These are phyloP conservation scores for Paramuricea clavata DNA, from an alignment of 92 coral and sea anemone species.

Conservation along the genomic window DNA sequence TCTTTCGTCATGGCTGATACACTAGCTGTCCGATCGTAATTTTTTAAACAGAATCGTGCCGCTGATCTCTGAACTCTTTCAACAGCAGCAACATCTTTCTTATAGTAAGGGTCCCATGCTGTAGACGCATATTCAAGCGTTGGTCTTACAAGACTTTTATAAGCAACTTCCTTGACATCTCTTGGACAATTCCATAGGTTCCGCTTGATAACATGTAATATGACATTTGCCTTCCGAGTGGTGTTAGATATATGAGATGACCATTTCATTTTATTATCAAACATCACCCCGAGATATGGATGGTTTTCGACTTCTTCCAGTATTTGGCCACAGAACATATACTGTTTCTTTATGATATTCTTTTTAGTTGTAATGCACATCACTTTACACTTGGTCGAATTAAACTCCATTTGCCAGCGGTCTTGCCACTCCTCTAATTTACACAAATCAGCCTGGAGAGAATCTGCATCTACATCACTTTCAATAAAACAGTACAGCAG, in stretches of 20 bases:
- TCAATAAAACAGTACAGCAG: conserved; percentile 17
- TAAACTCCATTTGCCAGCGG: conserved; percentile 33
- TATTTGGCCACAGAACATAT: conserved; percentile 31
- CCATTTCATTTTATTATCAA: too few species aligned
- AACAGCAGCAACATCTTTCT: conserved; percentile 34
- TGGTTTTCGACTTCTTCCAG: conserved; percentile 53
- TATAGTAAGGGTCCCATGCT: conserved; percentile 47
- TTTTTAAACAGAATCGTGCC: conserved; percentile 4
- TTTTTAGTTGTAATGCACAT: conserved; percentile 38
- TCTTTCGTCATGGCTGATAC: too few species aligned
- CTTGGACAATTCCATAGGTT: conserved; percentile 46
- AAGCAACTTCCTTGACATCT: conserved; percentile 49
- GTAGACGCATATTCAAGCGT: conserved; percentile 51
- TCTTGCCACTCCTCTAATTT: conserved; percentile 22
- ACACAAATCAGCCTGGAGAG: conserved; percentile 22
- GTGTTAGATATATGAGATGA: conserved; percentile 46
- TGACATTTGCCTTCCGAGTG: conserved; percentile 40
- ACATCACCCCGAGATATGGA: conserved; percentile 52
- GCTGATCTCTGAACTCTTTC: conserved; percentile 28
- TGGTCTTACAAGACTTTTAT: conserved; percentile 45
- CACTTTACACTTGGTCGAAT: not conserved
- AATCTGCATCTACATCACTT: conserved; percentile 7
- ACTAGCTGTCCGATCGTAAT: too few species aligned
- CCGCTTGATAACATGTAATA: conserved; percentile 32
- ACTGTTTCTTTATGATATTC: conserved; percentile 26